Base-by-base conservation (phyloP, 2,113 vertebrate species). In the Grantiella picta region DNA sequence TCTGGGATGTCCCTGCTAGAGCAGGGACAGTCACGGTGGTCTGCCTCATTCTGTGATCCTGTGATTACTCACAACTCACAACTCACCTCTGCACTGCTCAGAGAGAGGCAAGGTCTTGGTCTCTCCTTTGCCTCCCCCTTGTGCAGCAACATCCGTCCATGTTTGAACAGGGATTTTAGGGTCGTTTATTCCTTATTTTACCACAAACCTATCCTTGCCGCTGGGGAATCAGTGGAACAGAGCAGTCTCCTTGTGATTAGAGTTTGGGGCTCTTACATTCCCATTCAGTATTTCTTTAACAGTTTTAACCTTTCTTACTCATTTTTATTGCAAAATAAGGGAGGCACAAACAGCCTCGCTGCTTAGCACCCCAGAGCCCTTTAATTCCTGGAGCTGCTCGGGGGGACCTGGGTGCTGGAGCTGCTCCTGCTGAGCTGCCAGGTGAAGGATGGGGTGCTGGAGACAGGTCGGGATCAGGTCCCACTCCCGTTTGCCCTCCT, bases 271-370 rank as follows among this genome's bases (percentile, higher is more conserved):
- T 70, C 21, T n/a, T 69, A 38, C 33, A 19, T 38, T 45, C 18
- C 5, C 11, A 21, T 27, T 66, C 31, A 52, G 17, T 36, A 12
- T 33, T 60, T 52, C 36, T 38, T 69, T 63, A 24, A 1, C 23
- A 27, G 5, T 38, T 69, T 18, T 15, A 44, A 27, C 27, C 28
- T 27, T 52, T 45, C 6, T 42, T 28, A 23, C 2, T 54, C 1
- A 3, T 47, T 75, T 73, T 75, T 73, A 28, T 52, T 44, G 10
- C 50, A 61, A 73, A 81, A 64, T 4, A 60, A 29, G 12, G 31
- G 45, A 21, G 18, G 24, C 38, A n/a, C 28, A 47, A n/a, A 31
- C 0, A 2, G 7, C 35, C 4, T 61, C 6, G 1, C 42, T 36
- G 0, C 61, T 22, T 27, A 40, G 10, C 25, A 36, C 18, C 28